A percentile compares a stretch with the other conserved stretches of the same genome.
Evolutionary conservation across 2,888 invertebrate genomes (phyloP).

Genomic region (Eledona agricola): DNA sequence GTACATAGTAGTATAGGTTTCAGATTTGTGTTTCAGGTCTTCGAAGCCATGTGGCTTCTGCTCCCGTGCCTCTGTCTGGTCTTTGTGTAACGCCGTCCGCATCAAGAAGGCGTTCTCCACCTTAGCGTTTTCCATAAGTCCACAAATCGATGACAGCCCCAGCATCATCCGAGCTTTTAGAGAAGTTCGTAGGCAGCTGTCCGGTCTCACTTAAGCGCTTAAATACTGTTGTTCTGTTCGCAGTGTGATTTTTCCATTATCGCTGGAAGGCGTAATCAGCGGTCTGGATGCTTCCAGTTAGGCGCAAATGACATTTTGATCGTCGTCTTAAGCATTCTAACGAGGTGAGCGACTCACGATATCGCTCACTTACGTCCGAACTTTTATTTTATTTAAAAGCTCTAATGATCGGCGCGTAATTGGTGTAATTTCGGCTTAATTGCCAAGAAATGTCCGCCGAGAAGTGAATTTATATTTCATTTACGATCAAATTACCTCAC

Average conservation of each 20-base stretch:
- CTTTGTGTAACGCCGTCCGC: too few relatives aligned
- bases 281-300: constrained; percentile 37
- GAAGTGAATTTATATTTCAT: constrained; percentile 21
- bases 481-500: constrained; percentile 8
- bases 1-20: too few relatives aligned
- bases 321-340: constrained; percentile 42
- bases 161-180: constrained; percentile 3
- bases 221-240: constrained; percentile 14
- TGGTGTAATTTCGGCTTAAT: constrained; percentile 43
- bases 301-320: constrained; percentile 54
- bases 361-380: constrained; percentile 46
- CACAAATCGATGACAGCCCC: constrained; percentile 10
- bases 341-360: constrained; percentile 43
- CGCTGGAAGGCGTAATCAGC: constrained; percentile 43
- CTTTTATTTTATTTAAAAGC: constrained; percentile 49
- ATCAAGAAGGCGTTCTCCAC: too few relatives aligned
- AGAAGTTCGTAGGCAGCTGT: constrained; percentile 27
- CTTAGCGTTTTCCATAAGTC: too few relatives aligned
- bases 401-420: constrained; percentile 44
- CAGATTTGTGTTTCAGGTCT: too few relatives aligned
- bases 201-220: constrained; percentile 13
- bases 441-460: constrained; percentile 21
- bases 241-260: constrained; percentile 40
- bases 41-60: too few relatives aligned
- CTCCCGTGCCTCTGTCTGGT: too few relatives aligned